Evolutionary conservation across 2,797 vertebrate species (phyloP).

Genomic region (Rachycentron canadum): DNA sequence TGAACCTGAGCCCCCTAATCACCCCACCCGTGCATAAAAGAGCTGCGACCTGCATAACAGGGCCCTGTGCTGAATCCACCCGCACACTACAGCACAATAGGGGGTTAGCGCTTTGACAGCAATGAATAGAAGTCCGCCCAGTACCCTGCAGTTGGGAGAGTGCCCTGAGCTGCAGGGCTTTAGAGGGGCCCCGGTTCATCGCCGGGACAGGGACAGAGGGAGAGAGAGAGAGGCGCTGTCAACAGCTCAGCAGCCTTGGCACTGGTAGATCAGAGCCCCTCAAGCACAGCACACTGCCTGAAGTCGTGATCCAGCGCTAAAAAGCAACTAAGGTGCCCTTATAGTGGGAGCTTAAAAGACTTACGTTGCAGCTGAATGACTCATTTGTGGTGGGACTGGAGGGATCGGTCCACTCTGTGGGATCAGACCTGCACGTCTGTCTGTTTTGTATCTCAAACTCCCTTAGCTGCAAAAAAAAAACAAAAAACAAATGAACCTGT

Average conservation of each 20-base stretch:
- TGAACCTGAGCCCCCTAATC: slow-evolving; percentile 80
- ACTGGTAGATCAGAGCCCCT: slow-evolving; percentile 17
- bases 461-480: slow-evolving; percentile 87
- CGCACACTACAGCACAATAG: slow-evolving; percentile 80
- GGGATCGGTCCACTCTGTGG: slow-evolving; percentile 86
- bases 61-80: slow-evolving; percentile 75
- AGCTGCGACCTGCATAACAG: slow-evolving; percentile 81
- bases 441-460: slow-evolving; percentile 93
- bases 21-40: slow-evolving; percentile 79
- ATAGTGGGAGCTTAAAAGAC: slow-evolving; percentile 65
- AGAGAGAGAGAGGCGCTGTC: slow-evolving; percentile 62
- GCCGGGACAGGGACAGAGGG: slow-evolving; percentile 60
- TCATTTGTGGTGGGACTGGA: slow-evolving; percentile 84
- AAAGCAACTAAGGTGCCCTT: slow-evolving; percentile 34
- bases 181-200: slow-evolving; percentile 78
- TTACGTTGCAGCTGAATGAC: slow-evolving; percentile 90
- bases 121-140: slow-evolving; percentile 80
- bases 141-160: slow-evolving; percentile 70
- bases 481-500: not conserved
- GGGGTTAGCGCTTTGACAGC: slow-evolving; percentile 82
- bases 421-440: slow-evolving; percentile 81
- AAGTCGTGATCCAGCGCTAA: slow-evolving; percentile 57
- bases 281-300: slow-evolving; percentile 29
- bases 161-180: slow-evolving; percentile 74
- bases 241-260: slow-evolving; percentile 73